Base-by-base conservation (phyloP, 2,888 invertebrate genomes). In the Crossocerus cetratus region DNA sequence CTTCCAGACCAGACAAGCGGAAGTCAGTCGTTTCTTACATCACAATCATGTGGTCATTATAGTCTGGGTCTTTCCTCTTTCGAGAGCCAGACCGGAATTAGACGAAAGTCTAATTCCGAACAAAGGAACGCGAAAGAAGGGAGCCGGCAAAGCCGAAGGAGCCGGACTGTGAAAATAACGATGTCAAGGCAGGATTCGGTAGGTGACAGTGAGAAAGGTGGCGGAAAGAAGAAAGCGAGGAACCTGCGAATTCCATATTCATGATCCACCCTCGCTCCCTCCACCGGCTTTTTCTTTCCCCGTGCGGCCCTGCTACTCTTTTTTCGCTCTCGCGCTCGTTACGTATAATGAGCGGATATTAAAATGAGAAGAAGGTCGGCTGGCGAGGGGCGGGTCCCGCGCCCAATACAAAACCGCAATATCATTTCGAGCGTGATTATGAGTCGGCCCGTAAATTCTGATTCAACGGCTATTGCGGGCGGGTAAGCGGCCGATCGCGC, bases 231-330 rank as follows among this genome's bases (percentile, higher is more conserved):
- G 45, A n/a, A 14, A 16, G 8, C n/a, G 57, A 58, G 42, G 57
- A 68, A 64, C 45, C 64, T 61, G 64, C 20, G 62, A 20, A 20
- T 56, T 75, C 74, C 75, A 73, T 75, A 75, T 75, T 75, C 75
- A 73, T 73, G 69, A 73, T 42, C 18, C 53, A 18, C 54, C 57
- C 55, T 23, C 58, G 74, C 65, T 49, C 54, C 69, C 57, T 63
- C 56, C 56, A 22, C 74, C 32, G 23, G 0, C 11, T 32, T 32
- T 32, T 32, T 32, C 32, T 32, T 11, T 5, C 32, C 8, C 5
- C 3, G 32, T 11, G 8, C 32, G 11, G 32, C 5, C 8, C 32
- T 32, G 32, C 32, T 32, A 8, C 32, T 32, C 32, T 32, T 32
- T 32, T 32, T 32, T 32, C 32, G 8, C 32, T 32, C 32, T 32